A percentile compares a stretch with the other conserved stretches of the same genome.
Evolutionary conservation across 2,888 invertebrate species (phyloP).

Genomic region (Xanthostigma xanthostigma): DNA sequence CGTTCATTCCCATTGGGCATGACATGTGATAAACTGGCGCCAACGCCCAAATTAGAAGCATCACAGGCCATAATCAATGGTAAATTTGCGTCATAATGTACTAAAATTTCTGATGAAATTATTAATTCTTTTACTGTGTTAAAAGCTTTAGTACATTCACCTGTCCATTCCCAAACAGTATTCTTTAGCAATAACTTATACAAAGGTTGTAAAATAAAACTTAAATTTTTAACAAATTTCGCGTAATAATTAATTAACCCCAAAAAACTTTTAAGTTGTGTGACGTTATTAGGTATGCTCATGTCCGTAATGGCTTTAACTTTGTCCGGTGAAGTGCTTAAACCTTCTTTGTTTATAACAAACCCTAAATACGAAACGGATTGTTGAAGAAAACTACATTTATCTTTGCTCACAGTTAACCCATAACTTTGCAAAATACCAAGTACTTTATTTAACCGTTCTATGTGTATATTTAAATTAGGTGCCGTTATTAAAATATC

Average conservation of each 20-base stretch:
- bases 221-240: slow-evolving; percentile 15
- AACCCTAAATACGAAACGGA: no score
- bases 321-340: not conserved
- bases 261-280: not conserved
- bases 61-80: slow-evolving; percentile 7
- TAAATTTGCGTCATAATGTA: no score
- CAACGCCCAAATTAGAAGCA: no score
- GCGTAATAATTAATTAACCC: not conserved
- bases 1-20: no score
- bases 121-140: slow-evolving; percentile 14
- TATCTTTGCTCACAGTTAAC: no score
- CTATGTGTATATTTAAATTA: not conserved
- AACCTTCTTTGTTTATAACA: not conserved
- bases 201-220: slow-evolving; percentile 18
- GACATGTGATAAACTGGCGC: no score
- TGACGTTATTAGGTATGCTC: not conserved
- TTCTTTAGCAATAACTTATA: slow-evolving; percentile 15
- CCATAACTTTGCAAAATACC: no score
- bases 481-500: slow-evolving; percentile 15
- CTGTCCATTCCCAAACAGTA: slow-evolving; percentile 15
- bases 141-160: slow-evolving; percentile 18
- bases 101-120: no score
- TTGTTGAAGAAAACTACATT: no score
- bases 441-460: no score
- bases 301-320: not conserved